These are phyloP conservation scores for Anabas testudineus DNA, from an alignment of 2,797 vertebrate genomes.

Conservation along the genomic window DNA sequence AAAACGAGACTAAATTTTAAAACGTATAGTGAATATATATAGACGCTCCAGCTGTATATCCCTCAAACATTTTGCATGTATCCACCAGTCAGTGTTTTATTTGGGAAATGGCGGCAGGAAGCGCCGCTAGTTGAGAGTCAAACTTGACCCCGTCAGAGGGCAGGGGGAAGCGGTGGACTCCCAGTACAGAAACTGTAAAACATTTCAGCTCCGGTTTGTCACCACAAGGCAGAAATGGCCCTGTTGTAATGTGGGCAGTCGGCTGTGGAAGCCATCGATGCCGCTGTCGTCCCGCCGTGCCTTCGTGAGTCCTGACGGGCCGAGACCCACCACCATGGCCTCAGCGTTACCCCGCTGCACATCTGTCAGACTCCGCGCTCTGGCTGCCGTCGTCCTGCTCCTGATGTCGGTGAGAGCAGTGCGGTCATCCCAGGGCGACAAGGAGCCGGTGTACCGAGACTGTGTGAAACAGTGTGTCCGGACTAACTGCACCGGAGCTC, in stretches of 20 bases:
- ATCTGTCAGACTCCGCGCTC: conserved; percentile 75
- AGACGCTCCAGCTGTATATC: neutral
- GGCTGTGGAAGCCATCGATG: conserved; percentile 40
- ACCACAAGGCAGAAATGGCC: conserved; percentile 29
- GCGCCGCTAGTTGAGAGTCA: neutral
- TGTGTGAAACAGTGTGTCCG: conserved; percentile 91
- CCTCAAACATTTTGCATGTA: too few species aligned
- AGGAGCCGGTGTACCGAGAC: conserved; percentile 95
- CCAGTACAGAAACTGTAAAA: neutral
- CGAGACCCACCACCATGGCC: conserved; percentile 74
- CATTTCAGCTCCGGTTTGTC: conserved; percentile 13
- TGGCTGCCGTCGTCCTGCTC: conserved; percentile 68
- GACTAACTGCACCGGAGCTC: conserved; percentile 92
- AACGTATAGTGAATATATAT: fast-evolving
- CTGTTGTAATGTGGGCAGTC: conserved; percentile 49
- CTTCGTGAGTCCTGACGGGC: conserved; percentile 68
- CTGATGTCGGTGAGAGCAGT: conserved; percentile 72
- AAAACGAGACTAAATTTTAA: neutral
- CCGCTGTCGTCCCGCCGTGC: conserved; percentile 65
- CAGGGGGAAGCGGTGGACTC: neutral
- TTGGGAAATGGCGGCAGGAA: conserved; percentile 43
- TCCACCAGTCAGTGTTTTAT: conserved; percentile 27
- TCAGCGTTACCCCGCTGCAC: conserved; percentile 75
- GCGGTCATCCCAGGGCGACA: conserved; percentile 90
- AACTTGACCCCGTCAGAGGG: conserved; percentile 6